Conservation (phyloP, 2,113 vertebrate genomes). For the Centropus unirufus region DNA sequence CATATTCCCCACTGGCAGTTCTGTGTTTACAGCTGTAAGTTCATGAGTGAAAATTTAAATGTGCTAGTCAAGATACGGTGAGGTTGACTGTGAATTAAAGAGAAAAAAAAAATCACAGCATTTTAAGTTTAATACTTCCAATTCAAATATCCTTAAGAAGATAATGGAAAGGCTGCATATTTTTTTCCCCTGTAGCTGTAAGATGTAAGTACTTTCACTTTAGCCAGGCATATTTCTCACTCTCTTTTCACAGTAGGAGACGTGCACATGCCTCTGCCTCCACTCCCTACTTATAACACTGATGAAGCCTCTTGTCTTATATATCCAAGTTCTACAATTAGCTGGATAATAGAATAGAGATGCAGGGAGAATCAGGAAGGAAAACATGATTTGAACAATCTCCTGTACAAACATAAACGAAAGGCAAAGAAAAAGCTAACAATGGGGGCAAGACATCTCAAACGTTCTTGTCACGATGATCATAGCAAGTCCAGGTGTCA, state of each 20-base stretch:
- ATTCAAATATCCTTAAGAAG: slow-evolving; percentile 34
- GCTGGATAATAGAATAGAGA: not conserved
- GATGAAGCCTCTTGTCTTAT: not conserved
- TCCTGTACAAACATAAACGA: not conserved
- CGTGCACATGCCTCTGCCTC: not conserved
- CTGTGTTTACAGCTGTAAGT: not conserved
- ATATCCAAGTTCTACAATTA: not conserved
- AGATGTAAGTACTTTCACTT: slow-evolving; percentile 48
- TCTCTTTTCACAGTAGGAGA: slow-evolving; percentile 39
- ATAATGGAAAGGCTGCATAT: not conserved
- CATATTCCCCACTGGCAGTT: not conserved
- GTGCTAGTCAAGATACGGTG: not conserved
- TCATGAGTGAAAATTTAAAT: not conserved
- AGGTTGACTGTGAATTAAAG: slow-evolving; percentile 21
- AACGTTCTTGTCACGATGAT: not conserved
- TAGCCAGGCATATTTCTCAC: slow-evolving; percentile 27
- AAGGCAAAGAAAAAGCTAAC: not conserved
- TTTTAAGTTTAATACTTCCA: slow-evolving; percentile 26
- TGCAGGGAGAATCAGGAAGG: not conserved
- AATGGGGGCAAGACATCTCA: not conserved
- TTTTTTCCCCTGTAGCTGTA: slow-evolving; percentile 18
- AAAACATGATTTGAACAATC: slow-evolving; percentile 5
- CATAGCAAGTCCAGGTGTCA: not conserved
- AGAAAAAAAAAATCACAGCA: not conserved
- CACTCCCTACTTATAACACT: not conserved